Base-by-base conservation (phyloP, 2,113 vertebrate genomes). In the Amphiprion ocellaris region DNA sequence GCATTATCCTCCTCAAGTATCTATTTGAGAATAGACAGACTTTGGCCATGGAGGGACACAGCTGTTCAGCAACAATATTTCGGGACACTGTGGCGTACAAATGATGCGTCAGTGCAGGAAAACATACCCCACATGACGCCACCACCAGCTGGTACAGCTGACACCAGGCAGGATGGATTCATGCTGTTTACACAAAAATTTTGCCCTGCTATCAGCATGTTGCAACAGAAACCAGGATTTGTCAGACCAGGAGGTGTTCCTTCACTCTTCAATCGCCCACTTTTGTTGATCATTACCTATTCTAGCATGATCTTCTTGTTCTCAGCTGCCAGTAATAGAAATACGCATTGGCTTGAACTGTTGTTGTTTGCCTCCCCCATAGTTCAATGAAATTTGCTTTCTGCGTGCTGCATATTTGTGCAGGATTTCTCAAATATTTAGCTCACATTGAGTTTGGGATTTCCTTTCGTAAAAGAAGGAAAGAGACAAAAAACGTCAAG, bases 111-210 rank as follows among this genome's bases (percentile, higher is more conserved):
- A 83, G 39, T 76, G 56, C 54, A 82, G 26, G 60, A 81, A 89
- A 89, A 65, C 82, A 82, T 68, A 81, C 66, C 75, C 75, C 58
- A 78, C 79, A 83, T 85, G 79, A 91, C 44, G n/a, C 81, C 76
- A 78, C 65, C 75, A 70, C 78, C 83, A 87, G 69, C 82, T 78
- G 81, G 63, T 71, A 64, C 81, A 85, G 67, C 59, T 86, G 79
- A 89, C 56, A 77, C 79, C 37, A 69, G 68, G 52, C 78, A 83
- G 61, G 63, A 82, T 65, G 79, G 55, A 84, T 53, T 72, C 75
- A 72, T 82, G 81, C 58, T 82, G 74, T 81, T 87, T 83, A 77
- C 70, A 56, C 65, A 54, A 82, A 81, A 49, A 21, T 6, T 4
- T 21, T 54, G 46, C 39, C 26, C 44, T 63, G 64, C 64, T 65